Evolutionary conservation across 2,113 vertebrate species (phyloP).

Genomic region (Ictalurus furcatus): DNA sequence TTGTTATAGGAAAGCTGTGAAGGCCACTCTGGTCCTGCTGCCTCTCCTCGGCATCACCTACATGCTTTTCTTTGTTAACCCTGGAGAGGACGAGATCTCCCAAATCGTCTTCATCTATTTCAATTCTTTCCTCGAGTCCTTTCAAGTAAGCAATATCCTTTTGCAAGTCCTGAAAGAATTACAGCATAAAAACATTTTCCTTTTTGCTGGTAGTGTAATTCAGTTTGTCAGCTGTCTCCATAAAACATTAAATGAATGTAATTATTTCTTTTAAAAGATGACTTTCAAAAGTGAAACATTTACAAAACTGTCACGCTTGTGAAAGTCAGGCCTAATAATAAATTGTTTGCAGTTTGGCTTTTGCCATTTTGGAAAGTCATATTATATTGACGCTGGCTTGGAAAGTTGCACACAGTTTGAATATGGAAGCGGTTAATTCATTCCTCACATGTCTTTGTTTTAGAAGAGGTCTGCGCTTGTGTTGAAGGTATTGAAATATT

Average conservation of each 20-base stretch:
- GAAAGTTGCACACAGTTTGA: neutral
- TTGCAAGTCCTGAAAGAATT: neutral
- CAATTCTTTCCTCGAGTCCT: slow-evolving; percentile 96
- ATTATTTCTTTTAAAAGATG: slow-evolving; percentile 1
- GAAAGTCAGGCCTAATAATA: slow-evolving; percentile 2
- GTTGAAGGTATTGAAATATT: neutral
- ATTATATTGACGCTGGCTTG: neutral
- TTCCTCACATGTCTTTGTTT: neutral
- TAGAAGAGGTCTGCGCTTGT: neutral
- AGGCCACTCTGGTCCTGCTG: slow-evolving; percentile 93
- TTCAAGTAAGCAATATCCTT: slow-evolving; percentile 80
- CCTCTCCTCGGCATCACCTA: slow-evolving; percentile 98
- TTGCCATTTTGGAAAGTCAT: slow-evolving; percentile 25
- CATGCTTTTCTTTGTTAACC: slow-evolving; percentile 98
- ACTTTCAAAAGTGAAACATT: slow-evolving; percentile 3
- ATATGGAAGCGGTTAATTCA: slow-evolving; percentile 13
- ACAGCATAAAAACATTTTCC: neutral
- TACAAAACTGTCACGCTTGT: neutral
- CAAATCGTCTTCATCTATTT: slow-evolving; percentile 96
- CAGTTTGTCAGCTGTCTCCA: neutral
- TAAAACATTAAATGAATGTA: slow-evolving; percentile 1
- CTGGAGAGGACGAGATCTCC: slow-evolving; percentile 93
- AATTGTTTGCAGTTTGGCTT: slow-evolving; percentile 14
- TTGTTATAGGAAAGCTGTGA: slow-evolving; percentile 89
- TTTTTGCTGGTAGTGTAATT: slow-evolving; percentile 15